phyloP scores from a whole-genome alignment of 2,888 invertebrate species.

The Listrodromus nycthemerus region DNA sequence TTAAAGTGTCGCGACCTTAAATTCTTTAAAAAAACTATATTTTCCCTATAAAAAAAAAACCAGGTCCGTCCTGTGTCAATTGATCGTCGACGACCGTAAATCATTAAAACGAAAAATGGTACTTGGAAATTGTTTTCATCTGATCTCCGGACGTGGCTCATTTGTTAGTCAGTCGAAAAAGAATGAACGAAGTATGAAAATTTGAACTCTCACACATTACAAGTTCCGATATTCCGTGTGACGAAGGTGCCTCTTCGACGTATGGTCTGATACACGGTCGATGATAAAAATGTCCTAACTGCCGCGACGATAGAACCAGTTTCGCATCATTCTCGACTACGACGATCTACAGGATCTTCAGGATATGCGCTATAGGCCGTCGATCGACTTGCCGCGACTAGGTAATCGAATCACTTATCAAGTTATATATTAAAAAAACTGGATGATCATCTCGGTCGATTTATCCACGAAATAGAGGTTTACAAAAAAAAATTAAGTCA shows the following conservation, averaged over 20 bases:
- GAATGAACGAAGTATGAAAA: neutral
- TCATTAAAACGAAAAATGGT: neutral
- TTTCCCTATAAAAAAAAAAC: neutral
- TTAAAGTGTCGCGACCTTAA: neutral
- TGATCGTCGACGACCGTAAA: no score
- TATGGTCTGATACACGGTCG: constrained; percentile 9
- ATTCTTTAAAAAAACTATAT: neutral
- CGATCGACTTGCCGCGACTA: constrained; percentile 27
- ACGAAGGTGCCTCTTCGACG: neutral
- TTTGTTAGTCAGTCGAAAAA: neutral
- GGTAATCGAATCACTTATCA: constrained; percentile 60
- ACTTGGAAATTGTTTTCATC: constrained; percentile 1
- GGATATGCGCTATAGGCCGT: constrained; percentile 27
- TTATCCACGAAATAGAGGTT: constrained; percentile 27
- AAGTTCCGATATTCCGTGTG: neutral
- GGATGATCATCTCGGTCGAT: constrained; percentile 46
- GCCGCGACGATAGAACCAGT: constrained; percentile 55
- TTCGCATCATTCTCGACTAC: constrained; percentile 34
- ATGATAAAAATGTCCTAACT: constrained; percentile 47
- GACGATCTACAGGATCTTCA: constrained; percentile 31
- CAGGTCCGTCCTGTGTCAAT: no score
- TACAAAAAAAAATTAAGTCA: neutral
- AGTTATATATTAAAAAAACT: constrained; percentile 53
- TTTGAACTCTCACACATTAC: neutral
- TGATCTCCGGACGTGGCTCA: neutral